Base-by-base conservation (phyloP, 2,888 invertebrate species). In the Rhodophaea formosa region DNA sequence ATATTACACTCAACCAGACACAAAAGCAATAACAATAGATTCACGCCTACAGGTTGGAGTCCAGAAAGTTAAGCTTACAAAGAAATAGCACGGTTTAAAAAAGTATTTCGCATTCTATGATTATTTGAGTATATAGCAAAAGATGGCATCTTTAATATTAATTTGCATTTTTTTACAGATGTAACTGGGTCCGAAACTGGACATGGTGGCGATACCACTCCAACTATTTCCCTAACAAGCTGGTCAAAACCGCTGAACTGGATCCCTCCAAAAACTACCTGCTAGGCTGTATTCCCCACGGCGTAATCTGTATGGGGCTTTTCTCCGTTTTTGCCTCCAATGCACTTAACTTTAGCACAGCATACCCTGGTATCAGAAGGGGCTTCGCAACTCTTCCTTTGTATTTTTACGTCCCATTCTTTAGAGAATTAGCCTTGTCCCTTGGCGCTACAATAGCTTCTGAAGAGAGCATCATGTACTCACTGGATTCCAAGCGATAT, bases 151-250 rank as follows among this genome's bases (percentile, higher is more conserved):
- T 23, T 23, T 23, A 23, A 23, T 23, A 23, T 5, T n/a, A 23
- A 23, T 23, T 23, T 23, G 23, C 23, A 23, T 23, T 51, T 3
- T 39, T 42, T 57, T 54, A 39, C 52, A 61, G 61, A 12, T 17
- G 47, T 10, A 46, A 58, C 5, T 49, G 45, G 49, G 56, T 51
- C 8, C 44, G 56, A 15, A 57, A 47, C 10, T 93, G 93, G 88
- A 65, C 68, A 0, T 86, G 95, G 76, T 96, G 96, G 95, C 86
- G 84, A 10, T 93, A 95, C 72, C 94, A 94, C 73, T 88, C 93
- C 7, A 93, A 95, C 64, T 98, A 96, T 77, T 98, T 97, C 75
- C 98, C 98, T 0, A 84, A 96, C n/a, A 93, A 93, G 60, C 82
- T 98, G 6, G 35, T 59, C 23, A 61, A 61, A 42, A 61, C 61